Evolutionary conservation across 2,888 invertebrate species (phyloP).

Genomic region (Oeneis ivallda): DNA sequence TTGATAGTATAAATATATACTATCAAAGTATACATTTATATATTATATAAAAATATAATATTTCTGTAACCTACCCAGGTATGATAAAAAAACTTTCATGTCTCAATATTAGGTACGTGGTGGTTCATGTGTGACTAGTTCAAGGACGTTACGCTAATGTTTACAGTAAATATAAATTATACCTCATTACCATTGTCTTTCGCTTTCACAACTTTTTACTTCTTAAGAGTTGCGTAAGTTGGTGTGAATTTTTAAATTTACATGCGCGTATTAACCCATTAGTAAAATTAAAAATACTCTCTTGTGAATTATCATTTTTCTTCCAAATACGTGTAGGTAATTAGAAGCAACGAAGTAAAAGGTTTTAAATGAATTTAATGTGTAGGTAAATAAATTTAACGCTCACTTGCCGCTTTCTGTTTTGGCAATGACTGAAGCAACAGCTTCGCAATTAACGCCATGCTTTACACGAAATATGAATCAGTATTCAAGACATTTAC

Average conservation of each 20-base stretch:
- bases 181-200: not conserved
- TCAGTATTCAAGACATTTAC: slow-evolving; percentile 43
- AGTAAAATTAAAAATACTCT: slow-evolving; percentile 15
- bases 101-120: slow-evolving; percentile 34
- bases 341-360: slow-evolving; percentile 31
- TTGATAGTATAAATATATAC: too few species aligned
- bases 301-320: slow-evolving; percentile 19
- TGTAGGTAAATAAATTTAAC: slow-evolving; percentile 36
- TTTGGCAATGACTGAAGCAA: slow-evolving; percentile 47
- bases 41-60: too few species aligned
- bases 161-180: slow-evolving; percentile 19
- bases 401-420: slow-evolving; percentile 70
- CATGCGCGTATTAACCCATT: slow-evolving; percentile 5
- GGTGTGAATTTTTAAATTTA: slow-evolving; percentile 18
- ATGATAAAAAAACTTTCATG: not conserved
- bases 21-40: too few species aligned
- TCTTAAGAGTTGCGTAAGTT: slow-evolving; percentile 24
- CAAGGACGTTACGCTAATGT: slow-evolving; percentile 61
- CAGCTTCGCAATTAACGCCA: slow-evolving; percentile 56
- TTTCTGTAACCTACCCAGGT: too few species aligned
- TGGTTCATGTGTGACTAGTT: slow-evolving; percentile 57
- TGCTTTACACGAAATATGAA: slow-evolving; percentile 53
- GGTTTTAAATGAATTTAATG: slow-evolving; percentile 40
- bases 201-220: slow-evolving; percentile 38
- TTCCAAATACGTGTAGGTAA: slow-evolving; percentile 18